Base-by-base conservation (phyloP, 2,888 invertebrate species). In the Schrankia costaestrigalis region DNA sequence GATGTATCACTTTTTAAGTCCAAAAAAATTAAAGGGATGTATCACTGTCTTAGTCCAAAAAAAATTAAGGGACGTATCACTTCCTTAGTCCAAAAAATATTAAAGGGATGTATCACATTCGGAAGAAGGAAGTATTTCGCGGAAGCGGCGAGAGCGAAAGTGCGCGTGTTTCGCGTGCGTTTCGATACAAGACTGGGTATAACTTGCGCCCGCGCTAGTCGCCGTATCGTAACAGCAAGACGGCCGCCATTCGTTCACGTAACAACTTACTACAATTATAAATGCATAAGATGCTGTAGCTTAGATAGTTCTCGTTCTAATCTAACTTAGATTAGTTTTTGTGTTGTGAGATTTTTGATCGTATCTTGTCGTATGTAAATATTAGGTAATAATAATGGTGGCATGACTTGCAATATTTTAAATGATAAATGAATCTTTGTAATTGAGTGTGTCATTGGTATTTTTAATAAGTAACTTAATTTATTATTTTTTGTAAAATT, bases 121-220 rank as follows among this genome's bases (percentile, higher is more conserved):
- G 11, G 17, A 13, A 26, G 36, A 51, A 41, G 67, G 63, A 52
- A 52, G 42, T 36, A 43, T 54, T 43, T 54, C 61, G 58, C 73
- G 77, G 72, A 72, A 71, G 66, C 60, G 56, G 48, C 56, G 78
- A 83, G 71, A 83, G 77, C 84, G 85, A 85, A 84, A 85, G 85
- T 86, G 79, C 74, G 72, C 56, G 72, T 65, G 71, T 56, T 64
- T 71, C 66, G 76, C 63, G 50, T 69, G 83, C 81, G 79, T 64
- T 68, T 67, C 78, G 61, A 57, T 73, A 56, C 56, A 52, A 78
- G 83, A 85, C 84, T 81, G 79, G 56, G 56, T 48, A 37, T 10
- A 11, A 49, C 31, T 35, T 34, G 55, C 46, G 44, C n/a, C 9
- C 26, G 51, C 45, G 36, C 51, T 17, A 29, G 11, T 24, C 22